Percentiles rank a stretch among this genome's conserved stretches.
phyloP scores from a whole-genome alignment of 2,888 invertebrate genomes.

The Hypsopygia costalis region DNA sequence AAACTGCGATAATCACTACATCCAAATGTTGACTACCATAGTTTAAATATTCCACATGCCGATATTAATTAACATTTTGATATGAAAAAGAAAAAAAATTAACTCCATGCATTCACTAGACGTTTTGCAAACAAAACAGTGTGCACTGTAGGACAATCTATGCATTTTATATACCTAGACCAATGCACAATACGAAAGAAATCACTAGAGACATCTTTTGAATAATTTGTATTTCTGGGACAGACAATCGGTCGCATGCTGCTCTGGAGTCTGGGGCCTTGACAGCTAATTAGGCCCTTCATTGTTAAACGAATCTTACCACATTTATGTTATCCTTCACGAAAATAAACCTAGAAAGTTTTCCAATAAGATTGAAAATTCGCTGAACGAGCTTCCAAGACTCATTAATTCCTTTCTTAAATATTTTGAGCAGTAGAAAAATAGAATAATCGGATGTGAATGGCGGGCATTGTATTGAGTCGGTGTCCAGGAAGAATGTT shows the following conservation, averaged over 20 bases:
- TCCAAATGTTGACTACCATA: too few species aligned
- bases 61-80: too few species aligned
- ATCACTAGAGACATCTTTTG: conserved; percentile 71
- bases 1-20: too few species aligned
- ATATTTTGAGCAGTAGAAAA: conserved; percentile 74
- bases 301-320: conserved; percentile 74
- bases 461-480: conserved; percentile 72
- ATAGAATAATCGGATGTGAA: conserved; percentile 76
- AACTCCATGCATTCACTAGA: too few species aligned
- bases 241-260: conserved; percentile 52
- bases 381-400: conserved; percentile 30
- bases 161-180: conserved; percentile 34
- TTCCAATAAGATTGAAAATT: conserved; percentile 42
- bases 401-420: conserved; percentile 74
- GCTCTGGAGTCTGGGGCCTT: conserved; percentile 60
- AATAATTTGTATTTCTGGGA: conserved; percentile 74
- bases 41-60: too few species aligned
- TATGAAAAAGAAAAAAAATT: too few species aligned
- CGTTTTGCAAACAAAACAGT: too few species aligned
- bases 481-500: conserved; percentile 79
- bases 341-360: conserved; percentile 32
- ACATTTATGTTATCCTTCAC: conserved; percentile 20
- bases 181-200: conserved; percentile 68
- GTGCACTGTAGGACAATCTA: too few species aligned
- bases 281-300: conserved; percentile 78